Base-by-base conservation (phyloP, 2,888 invertebrate species). In the Leptinotarsa haldemani region DNA sequence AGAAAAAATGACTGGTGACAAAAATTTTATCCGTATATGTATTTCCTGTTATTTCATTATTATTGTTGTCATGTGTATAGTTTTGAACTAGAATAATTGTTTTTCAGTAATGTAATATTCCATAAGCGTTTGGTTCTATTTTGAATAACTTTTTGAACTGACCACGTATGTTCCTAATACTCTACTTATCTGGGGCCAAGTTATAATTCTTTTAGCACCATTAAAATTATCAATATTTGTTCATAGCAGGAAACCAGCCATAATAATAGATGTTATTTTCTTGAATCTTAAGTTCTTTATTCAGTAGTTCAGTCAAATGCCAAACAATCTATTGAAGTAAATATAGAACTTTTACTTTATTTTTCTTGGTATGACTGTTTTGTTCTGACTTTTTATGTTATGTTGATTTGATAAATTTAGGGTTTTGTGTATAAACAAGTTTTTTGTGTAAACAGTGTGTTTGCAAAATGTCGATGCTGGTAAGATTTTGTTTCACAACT, bases 201-300 rank as follows among this genome's bases (percentile, higher is more conserved):
- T 30, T 61, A 61, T 61, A 30, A 61, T 61, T 61, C 30, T 30
- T 16, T 61, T n/a, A 61, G n/a, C 61, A 61, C n/a, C 61, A 61
- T 61, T 61, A 61, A 61, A 61, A n/a, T 61, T 61, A 61, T 61
- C 61, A 18, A n/a, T 15, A 30, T 30, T 61, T 61, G 30, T 25
- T 61, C 30, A 7, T 30, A 30, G n/a, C 30, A 30, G 61, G 30
- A 30, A 61, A 25, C 30, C 9, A 30, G 7, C 7, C 7, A 1
- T 20, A 56, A 12, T 61, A 25, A 25, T 61, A 61, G 22, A 20
- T 22, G 13, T 56, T 20, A 22, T 56, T 22, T 22, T 56, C 20
- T 56, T 5, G 53, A 53, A 18, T 20, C 20, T 18, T 56, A 22
- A 22, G 52, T 52, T 18, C 18, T 18, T 52, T 52, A n/a, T 52